A percentile compares a stretch with the other conserved stretches of the same genome.
phyloP scores from a whole-genome alignment of 2,797 vertebrate species.

The Eurystomus glaucurus region DNA sequence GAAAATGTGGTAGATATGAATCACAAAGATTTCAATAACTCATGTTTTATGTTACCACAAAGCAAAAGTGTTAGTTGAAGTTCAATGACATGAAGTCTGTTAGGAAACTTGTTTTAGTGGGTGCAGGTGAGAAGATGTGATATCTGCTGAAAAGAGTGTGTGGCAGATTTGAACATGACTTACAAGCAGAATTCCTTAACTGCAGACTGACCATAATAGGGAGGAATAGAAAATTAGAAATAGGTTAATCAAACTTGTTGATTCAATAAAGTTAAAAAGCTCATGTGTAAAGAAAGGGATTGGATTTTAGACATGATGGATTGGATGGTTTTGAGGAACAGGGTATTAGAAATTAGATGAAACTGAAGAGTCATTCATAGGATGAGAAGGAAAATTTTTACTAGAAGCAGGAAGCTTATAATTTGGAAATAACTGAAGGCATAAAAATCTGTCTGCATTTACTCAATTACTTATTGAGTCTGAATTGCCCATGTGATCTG shows the following conservation, averaged over 20 bases:
- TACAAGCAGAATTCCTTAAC: background rate
- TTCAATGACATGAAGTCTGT: background rate
- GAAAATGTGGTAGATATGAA: background rate
- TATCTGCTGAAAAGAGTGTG: accelerated
- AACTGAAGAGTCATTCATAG: background rate
- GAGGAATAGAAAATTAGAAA: background rate
- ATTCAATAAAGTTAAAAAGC: background rate
- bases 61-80: background rate
- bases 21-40: background rate
- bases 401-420: background rate
- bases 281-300: background rate
- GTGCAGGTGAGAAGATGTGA: background rate
- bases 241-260: background rate
- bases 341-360: background rate
- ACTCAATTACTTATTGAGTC: background rate
- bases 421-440: background rate
- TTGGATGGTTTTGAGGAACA: background rate
- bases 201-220: background rate
- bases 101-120: background rate
- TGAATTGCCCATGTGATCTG: background rate
- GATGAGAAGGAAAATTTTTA: background rate
- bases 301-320: background rate
- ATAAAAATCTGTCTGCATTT: background rate
- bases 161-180: background rate
- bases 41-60: background rate